Evolutionary conservation across 2,113 vertebrate species (phyloP), one percentile per base, ranked within the genome.

Genomic region (Pterophyllum scalare): DNA sequence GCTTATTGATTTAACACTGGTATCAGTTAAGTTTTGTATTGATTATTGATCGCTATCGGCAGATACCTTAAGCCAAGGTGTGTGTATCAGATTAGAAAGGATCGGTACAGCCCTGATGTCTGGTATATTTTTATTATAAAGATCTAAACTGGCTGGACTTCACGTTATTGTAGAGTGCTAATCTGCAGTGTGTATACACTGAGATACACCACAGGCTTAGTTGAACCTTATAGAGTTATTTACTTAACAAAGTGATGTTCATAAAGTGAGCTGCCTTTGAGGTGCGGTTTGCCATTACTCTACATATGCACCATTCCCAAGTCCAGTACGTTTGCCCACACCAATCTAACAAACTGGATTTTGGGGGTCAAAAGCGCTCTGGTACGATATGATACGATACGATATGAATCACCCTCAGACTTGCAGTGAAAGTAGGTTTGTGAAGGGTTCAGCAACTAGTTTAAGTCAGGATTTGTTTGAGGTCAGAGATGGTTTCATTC

Each of bases 321-420:
- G 38, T 40, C 38, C 38, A 40, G 11, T 3, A 12, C 38, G 3
- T 12, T 22, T 46, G 38, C 38, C 0, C 8, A 40, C 62, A 22
- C 38, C 24, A 14, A 14, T 17, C 38, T 67, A 22, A 43, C 7
- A 49, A 3, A 7, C 46, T 24, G 62, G n/a, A 17, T n/a, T 1
- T 9, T 4, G n/a, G 61, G 49, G n/a, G 62, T 65, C 62, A 43
- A 6, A 24, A 14, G 2, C 5, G 12, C 35, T 64, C 35, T n/a
- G 24, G 4, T 40, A 2, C 38, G 17, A 1, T 8, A 0, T 11
- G 4, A 24, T 33, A 33, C 31, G 6, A 33, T 33, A 11, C 38
- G 17, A 1, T 8, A 0, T 11, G 4, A 24, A 67, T 67, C 62
- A 19, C 22, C 38, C 62, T 65, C 46, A 67, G 24, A 26, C 22